Evolutionary conservation across 2,797 vertebrate species (phyloP).

Genomic region (Malacoctenus gilli): DNA sequence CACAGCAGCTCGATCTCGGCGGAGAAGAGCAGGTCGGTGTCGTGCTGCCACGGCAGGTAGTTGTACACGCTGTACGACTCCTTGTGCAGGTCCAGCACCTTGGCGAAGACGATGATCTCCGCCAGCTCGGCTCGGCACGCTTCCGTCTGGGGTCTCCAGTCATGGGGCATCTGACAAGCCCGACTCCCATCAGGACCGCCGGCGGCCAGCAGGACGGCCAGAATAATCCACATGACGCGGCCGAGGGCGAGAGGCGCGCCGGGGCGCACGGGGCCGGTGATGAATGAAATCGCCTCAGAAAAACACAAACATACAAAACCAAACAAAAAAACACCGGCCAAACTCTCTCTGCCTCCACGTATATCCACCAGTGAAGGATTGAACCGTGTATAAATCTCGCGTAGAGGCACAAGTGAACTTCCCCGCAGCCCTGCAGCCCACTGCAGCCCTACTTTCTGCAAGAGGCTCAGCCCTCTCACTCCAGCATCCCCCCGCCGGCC

Average conservation of each 20-base stretch:
- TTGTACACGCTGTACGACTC: conserved; percentile 85
- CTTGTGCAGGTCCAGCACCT: conserved; percentile 83
- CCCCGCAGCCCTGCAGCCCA: conserved; percentile 15
- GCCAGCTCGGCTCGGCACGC: conserved; percentile 87
- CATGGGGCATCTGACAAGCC: conserved; percentile 84
- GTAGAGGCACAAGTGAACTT: neutral
- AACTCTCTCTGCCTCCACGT: conserved; percentile 20
- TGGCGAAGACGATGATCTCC: conserved; percentile 87
- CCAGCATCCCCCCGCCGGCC: conserved; percentile 48
- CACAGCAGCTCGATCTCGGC: conserved; percentile 87
- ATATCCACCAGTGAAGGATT: neutral
- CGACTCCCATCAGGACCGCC: conserved; percentile 53
- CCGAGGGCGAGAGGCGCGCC: conserved; percentile 29
- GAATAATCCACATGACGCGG: conserved; percentile 71
- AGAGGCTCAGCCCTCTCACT: conserved; percentile 43
- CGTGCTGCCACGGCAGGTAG: conserved; percentile 84
- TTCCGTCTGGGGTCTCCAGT: conserved; percentile 89
- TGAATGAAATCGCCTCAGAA: conserved; percentile 16
- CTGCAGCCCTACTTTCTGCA: conserved; percentile 40
- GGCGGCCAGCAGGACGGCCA: conserved; percentile 61
- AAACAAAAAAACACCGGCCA: neutral
- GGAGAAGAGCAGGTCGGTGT: conserved; percentile 83
- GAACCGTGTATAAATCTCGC: no score
- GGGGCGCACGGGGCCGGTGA: conserved; percentile 21
- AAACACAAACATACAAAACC: neutral